Evolutionary conservation across 2,113 vertebrate genomes (phyloP).

Genomic region (Xenotilapia longispinis): DNA sequence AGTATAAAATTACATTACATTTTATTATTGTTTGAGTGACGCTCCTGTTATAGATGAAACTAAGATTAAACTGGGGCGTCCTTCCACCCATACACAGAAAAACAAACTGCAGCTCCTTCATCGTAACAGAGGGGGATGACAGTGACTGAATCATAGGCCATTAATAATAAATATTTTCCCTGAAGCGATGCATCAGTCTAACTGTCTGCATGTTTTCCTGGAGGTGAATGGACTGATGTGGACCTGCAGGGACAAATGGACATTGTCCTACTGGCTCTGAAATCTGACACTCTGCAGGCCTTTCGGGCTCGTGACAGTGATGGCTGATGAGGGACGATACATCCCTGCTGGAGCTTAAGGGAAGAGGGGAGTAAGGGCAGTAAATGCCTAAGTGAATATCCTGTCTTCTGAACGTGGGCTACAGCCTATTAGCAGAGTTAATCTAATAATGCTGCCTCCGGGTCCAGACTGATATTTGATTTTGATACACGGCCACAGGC

Average conservation of each 20-base stretch:
- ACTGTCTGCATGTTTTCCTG: constrained; percentile 17
- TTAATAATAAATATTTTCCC: background rate
- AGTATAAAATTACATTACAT: background rate
- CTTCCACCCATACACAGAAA: background rate
- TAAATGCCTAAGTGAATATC: constrained; percentile 54
- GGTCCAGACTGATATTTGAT: constrained; percentile 44
- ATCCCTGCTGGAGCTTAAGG: background rate
- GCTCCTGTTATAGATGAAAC: background rate
- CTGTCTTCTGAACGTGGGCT: constrained; percentile 44
- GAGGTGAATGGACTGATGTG: background rate
- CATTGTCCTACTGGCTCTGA: background rate
- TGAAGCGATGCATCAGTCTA: background rate
- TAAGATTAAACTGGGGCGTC: background rate
- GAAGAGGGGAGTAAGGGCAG: constrained; percentile 15
- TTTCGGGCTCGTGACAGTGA: background rate
- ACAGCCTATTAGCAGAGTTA: constrained; percentile 34
- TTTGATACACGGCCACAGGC: background rate
- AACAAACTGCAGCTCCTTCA: background rate
- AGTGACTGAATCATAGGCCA: background rate
- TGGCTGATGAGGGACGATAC: background rate
- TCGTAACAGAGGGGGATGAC: background rate
- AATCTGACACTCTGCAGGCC: constrained; percentile 25
- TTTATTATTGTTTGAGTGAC: background rate
- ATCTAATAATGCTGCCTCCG: constrained; percentile 47
- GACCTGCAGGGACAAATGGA: constrained; percentile 5